These are phyloP conservation scores for Tupiocoris notatus DNA, from an alignment of 2,888 invertebrate species.

Conservation along the genomic window DNA sequence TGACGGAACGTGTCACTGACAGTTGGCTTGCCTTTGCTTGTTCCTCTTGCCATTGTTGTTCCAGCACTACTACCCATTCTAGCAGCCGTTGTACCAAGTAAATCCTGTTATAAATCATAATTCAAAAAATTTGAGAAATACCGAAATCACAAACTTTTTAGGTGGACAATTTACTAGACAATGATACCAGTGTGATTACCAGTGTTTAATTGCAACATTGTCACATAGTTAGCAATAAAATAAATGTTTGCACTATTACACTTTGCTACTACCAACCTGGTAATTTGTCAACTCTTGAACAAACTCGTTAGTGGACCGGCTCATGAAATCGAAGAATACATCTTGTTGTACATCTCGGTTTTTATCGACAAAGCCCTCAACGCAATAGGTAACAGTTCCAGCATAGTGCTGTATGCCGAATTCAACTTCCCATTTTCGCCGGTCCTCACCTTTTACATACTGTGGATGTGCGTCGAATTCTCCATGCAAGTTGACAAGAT, in stretches of 20 bases:
- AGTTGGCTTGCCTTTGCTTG: conserved; percentile 84
- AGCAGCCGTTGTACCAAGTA: conserved; percentile 55
- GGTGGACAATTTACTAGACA: no score
- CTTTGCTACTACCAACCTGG: conserved; percentile 64
- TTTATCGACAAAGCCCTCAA: conserved; percentile 85
- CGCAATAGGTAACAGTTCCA: conserved; percentile 78
- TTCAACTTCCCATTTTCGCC: conserved; percentile 85
- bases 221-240: no score
- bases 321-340: conserved; percentile 86
- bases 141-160: no score
- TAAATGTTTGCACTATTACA: no score
- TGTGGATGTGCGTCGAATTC: conserved; percentile 82
- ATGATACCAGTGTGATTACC: no score
- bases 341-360: conserved; percentile 91
- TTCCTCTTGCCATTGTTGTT: conserved; percentile 72
- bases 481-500: conserved; percentile 80
- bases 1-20: conserved; percentile 87
- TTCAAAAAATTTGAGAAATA: no score
- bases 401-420: conserved; percentile 89
- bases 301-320: conserved; percentile 77
- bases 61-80: conserved; percentile 53
- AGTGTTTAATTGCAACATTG: no score
- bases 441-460: conserved; percentile 80
- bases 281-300: conserved; percentile 72
- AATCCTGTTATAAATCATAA: no score